Conservation (phyloP, 2,113 vertebrate genomes). For the Gnathonemus echidnorhynchus region DNA sequence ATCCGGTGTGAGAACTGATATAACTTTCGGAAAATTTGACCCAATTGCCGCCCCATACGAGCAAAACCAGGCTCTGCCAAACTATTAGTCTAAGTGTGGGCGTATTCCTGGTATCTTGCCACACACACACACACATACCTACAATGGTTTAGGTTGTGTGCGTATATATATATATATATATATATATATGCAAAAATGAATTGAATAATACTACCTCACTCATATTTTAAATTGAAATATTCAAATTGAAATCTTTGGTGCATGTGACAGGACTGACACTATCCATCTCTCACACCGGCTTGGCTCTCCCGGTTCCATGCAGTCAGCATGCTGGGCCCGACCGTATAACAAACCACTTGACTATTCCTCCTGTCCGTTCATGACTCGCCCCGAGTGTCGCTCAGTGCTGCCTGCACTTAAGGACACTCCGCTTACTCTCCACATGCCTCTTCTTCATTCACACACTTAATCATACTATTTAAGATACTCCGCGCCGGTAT, state of each 20-base stretch:
- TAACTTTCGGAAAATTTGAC: background rate
- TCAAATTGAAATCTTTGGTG: background rate
- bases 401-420: background rate
- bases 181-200: background rate
- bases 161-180: background rate
- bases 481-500: background rate
- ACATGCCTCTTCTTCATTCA: background rate
- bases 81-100: background rate
- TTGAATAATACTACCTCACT: background rate
- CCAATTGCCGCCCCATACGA: background rate
- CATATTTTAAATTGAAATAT: background rate
- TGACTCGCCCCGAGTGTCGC: background rate
- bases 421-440: background rate
- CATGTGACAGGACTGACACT: background rate
- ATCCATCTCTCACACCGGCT: background rate
- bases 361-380: background rate
- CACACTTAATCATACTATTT: background rate
- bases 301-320: background rate
- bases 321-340: background rate
- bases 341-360: background rate
- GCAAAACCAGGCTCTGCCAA: background rate
- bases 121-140: background rate
- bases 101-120: background rate
- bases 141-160: background rate
- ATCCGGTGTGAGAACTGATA: background rate